Evolutionary conservation across 2,113 vertebrate species (phyloP).

Genomic region (Neolamprologus sp.): DNA sequence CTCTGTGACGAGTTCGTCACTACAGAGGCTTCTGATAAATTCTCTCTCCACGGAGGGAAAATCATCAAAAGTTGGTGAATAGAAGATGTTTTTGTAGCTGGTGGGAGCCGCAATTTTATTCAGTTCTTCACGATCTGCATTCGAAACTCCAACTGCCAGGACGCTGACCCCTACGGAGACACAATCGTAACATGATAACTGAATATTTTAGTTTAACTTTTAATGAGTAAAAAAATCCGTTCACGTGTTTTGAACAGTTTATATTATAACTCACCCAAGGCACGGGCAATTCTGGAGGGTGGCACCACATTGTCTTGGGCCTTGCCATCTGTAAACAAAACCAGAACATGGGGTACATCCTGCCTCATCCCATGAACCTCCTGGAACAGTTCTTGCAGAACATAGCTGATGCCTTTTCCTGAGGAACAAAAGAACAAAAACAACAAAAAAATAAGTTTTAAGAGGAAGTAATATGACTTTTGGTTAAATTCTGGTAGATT

Average conservation of each 20-base stretch:
- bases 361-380: slow-evolving; percentile 80
- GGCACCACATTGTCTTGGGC: slow-evolving; percentile 81
- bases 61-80: slow-evolving; percentile 74
- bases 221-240: not conserved
- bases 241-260: not conserved
- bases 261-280: slow-evolving; percentile 66
- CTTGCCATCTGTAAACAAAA: slow-evolving; percentile 83
- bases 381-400: slow-evolving; percentile 80
- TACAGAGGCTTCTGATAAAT: slow-evolving; percentile 76
- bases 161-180: slow-evolving; percentile 74
- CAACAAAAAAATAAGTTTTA: not conserved
- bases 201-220: not conserved
- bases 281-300: slow-evolving; percentile 76
- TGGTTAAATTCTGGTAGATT: not conserved
- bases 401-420: slow-evolving; percentile 80
- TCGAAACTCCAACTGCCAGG: slow-evolving; percentile 77
- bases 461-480: not conserved
- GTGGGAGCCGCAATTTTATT: slow-evolving; percentile 70
- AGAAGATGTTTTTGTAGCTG: slow-evolving; percentile 78
- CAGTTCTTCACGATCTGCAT: slow-evolving; percentile 78
- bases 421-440: not conserved
- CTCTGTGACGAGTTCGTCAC: slow-evolving; percentile 61
- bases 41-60: slow-evolving; percentile 78
- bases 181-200: not conserved
- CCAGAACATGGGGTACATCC: slow-evolving; percentile 70